These are phyloP conservation scores for Agrilus cyanescens DNA, from an alignment of 2,888 invertebrate genomes.

Conservation along the genomic window DNA sequence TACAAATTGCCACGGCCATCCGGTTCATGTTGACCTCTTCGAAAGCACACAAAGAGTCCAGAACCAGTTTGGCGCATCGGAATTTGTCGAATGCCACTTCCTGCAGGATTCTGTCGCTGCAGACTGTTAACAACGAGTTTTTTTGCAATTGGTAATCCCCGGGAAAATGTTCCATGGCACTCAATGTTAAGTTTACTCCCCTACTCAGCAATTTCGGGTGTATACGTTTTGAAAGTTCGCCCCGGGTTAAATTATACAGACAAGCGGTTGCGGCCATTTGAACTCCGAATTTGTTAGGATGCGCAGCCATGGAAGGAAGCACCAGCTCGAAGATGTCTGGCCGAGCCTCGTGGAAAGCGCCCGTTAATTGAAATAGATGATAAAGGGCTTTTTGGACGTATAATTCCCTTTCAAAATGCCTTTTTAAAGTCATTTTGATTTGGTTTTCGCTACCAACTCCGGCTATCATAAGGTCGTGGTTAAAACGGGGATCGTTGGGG, in stretches of 20 bases:
- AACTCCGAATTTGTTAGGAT: slow-evolving; percentile 46
- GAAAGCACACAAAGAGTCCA: slow-evolving; percentile 58
- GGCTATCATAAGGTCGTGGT: slow-evolving; percentile 19
- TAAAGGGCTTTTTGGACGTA: slow-evolving; percentile 58
- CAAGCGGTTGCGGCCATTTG: slow-evolving; percentile 68
- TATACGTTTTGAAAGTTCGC: slow-evolving; percentile 48
- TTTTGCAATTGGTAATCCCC: slow-evolving; percentile 58
- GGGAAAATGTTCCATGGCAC: slow-evolving; percentile 57
- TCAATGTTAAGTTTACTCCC: slow-evolving; percentile 51
- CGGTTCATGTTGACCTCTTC: slow-evolving; percentile 59
- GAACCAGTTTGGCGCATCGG: slow-evolving; percentile 56
- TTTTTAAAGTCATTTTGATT: slow-evolving; percentile 40
- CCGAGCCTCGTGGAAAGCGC: slow-evolving; percentile 38
- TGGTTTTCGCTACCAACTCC: slow-evolving; percentile 30
- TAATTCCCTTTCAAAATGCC: slow-evolving; percentile 43
- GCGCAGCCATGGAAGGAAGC: slow-evolving; percentile 35
- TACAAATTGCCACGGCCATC: slow-evolving; percentile 71
- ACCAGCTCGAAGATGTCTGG: slow-evolving; percentile 52
- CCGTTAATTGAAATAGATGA: slow-evolving; percentile 44
- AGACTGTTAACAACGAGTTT: slow-evolving; percentile 58
- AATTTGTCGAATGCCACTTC: slow-evolving; percentile 37
- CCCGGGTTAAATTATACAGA: slow-evolving; percentile 58
- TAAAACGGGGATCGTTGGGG: slow-evolving; percentile 15
- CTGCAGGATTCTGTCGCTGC: slow-evolving; percentile 65
- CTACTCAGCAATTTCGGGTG: slow-evolving; percentile 49